Evolutionary conservation across 1,140 invertebrate genomes (phyloP).

Genomic region (Limonius californicus): DNA sequence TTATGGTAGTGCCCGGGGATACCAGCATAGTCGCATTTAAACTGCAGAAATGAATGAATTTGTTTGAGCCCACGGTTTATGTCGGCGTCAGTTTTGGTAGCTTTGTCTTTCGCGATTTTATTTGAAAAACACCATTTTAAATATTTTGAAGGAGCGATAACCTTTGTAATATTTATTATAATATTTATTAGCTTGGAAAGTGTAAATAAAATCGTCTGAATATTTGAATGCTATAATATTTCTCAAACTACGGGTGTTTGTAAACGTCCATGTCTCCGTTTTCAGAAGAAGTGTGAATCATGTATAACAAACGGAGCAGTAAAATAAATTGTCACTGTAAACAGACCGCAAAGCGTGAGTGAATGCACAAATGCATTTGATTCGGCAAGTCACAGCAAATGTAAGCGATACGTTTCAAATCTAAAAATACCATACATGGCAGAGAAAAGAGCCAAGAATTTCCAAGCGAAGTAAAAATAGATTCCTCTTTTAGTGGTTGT

Average conservation of each 20-base stretch:
- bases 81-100: too few relatives aligned
- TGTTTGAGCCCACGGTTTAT: background rate
- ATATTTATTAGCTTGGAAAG: too few relatives aligned
- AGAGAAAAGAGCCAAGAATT: background rate
- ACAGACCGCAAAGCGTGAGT: slow-evolving; percentile 10
- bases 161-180: too few relatives aligned
- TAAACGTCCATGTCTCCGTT: background rate
- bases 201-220: too few relatives aligned
- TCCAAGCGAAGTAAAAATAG: too few relatives aligned
- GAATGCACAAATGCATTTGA: slow-evolving; percentile 13
- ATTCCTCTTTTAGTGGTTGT: too few relatives aligned
- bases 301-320: slow-evolving; percentile 9
- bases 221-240: too few relatives aligned
- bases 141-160: background rate
- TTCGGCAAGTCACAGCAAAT: slow-evolving; percentile 4
- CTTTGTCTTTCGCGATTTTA: too few relatives aligned
- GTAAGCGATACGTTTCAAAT: slow-evolving; percentile 9
- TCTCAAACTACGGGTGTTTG: too few relatives aligned
- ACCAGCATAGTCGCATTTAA: background rate
- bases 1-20: slow-evolving; percentile 14
- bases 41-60: background rate
- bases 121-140: too few relatives aligned
- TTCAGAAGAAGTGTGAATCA: slow-evolving; percentile 1
- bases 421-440: background rate
- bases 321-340: slow-evolving; percentile 7